Evolutionary conservation across 1,140 invertebrate genomes (phyloP), one percentile per base, ranked within the genome.

Genomic region (Geopemphigus sp.): DNA sequence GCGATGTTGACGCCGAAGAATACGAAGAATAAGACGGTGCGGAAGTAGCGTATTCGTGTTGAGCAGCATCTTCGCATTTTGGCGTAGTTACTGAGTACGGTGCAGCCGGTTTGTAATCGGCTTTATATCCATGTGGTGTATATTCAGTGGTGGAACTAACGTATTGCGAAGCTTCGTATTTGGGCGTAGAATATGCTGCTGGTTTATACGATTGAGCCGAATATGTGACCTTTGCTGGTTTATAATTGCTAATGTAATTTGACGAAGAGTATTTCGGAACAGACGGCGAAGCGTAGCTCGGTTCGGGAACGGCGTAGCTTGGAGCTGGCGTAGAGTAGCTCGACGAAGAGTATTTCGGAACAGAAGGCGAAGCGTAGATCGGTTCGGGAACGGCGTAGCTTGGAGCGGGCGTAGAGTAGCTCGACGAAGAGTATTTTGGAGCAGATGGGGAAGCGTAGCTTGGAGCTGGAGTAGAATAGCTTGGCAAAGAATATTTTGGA

Each of bases 321-420:
- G 73, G 73, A 6, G 73, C 73, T 24, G 73, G 32, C 1, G 73
- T 76, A 2, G 73, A 76, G 29, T 76, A 76, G 32, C 53, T 59
- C 2, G 32, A 1, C 19, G 72, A 8, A 15, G 72, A 76, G 6
- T 76, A 76, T 56, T 57, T 76, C 1, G 56, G 73, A 3, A 53
- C 73, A 0, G 66, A 5, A 3, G 73, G 73, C 2, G 73, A 76
- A 12, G 73, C 73, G 39, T 76, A 76, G 17, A 5, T 45, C 2
- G 70, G 70, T 39, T 73, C 70, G 0, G 70, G 70, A 1, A 73
- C 70, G 32, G 73, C 73, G 56, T 76, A 76, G 57, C 73, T 76
- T 1, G 15, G 5, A 1, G 56, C 73, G 3, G 73, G 54, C 11
- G 56, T 29, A 15, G 73, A 61, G 32, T 76, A 76, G 22, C 56